These are phyloP conservation scores for Venustoraphidia nigricollis DNA, from an alignment of 2,888 invertebrate species.

Conservation along the genomic window DNA sequence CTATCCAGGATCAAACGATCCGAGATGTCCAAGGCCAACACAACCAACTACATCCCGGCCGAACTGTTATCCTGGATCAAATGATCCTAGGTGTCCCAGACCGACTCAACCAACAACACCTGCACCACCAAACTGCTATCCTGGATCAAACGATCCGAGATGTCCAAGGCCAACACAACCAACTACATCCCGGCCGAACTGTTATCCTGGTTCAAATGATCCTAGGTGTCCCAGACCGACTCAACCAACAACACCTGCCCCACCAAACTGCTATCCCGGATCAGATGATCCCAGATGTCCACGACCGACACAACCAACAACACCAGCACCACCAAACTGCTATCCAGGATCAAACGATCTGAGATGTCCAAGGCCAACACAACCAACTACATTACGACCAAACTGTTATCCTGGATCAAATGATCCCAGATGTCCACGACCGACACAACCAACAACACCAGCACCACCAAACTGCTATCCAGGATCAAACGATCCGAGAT, in stretches of 20 bases:
- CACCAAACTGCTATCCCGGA: constrained; percentile 17
- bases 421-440: too few relatives aligned
- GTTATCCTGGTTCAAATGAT: constrained; percentile 18
- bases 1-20: constrained; percentile 24
- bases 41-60: constrained; percentile 13
- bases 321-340: constrained; percentile 12
- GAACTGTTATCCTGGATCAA: constrained; percentile 18
- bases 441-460: too few relatives aligned
- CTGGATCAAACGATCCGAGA: constrained; percentile 17
- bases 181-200: constrained; percentile 17
- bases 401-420: constrained; percentile 20
- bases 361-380: constrained; percentile 17
- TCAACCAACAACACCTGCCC: constrained; percentile 14
- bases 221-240: constrained; percentile 15
- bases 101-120: constrained; percentile 8
- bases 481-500: too few relatives aligned
- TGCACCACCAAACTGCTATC: constrained; percentile 15
- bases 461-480: too few relatives aligned
- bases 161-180: constrained; percentile 20
- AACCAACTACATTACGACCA: constrained; percentile 10
- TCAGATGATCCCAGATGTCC: constrained; percentile 19
- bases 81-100: constrained; percentile 17
- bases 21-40: constrained; percentile 19
- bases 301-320: constrained; percentile 8
- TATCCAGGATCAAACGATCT: constrained; percentile 19